These are phyloP conservation scores for Stichopus horrens DNA, from an alignment of 53 echinoderm and acorn worm genomes.

Conservation along the genomic window DNA sequence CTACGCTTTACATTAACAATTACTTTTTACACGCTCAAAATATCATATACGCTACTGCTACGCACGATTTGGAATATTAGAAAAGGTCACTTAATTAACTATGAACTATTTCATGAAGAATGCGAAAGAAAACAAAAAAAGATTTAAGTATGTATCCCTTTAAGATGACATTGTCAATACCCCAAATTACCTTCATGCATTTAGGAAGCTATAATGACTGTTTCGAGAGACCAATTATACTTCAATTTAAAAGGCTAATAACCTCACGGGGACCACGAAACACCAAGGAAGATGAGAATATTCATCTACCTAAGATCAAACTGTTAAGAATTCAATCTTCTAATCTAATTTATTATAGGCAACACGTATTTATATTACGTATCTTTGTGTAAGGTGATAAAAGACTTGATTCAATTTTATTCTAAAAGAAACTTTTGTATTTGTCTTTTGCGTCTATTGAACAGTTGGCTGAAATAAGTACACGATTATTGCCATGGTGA, in stretches of 20 bases:
- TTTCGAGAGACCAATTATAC: constrained; percentile 34
- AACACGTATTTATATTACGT: not conserved
- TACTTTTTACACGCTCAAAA: too few relatives aligned
- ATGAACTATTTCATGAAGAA: too few relatives aligned
- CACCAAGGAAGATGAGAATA: not conserved
- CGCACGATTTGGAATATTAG: too few relatives aligned
- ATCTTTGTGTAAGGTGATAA: not conserved
- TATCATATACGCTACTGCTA: too few relatives aligned
- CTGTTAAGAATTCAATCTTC: not conserved
- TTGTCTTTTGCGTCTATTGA: not conserved
- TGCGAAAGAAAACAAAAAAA: too few relatives aligned
- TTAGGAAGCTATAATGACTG: constrained; percentile 31
- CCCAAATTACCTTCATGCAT: constrained; percentile 24
- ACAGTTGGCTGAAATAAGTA: not conserved
- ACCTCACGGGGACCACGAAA: constrained; percentile 13
- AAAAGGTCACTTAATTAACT: too few relatives aligned
- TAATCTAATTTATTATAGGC: constrained; percentile 26
- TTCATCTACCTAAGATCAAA: constrained; percentile 20
- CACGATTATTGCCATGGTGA: not conserved
- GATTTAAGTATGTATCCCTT: not conserved
- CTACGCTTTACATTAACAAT: too few relatives aligned
- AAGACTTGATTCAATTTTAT: constrained; percentile 9
- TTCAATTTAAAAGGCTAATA: constrained; percentile 7
- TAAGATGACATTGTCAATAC: constrained; percentile 17
- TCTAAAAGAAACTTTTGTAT: not conserved